Base-by-base conservation (phyloP, 2,113 vertebrate genomes). In the Hirundichthys speculiger region DNA sequence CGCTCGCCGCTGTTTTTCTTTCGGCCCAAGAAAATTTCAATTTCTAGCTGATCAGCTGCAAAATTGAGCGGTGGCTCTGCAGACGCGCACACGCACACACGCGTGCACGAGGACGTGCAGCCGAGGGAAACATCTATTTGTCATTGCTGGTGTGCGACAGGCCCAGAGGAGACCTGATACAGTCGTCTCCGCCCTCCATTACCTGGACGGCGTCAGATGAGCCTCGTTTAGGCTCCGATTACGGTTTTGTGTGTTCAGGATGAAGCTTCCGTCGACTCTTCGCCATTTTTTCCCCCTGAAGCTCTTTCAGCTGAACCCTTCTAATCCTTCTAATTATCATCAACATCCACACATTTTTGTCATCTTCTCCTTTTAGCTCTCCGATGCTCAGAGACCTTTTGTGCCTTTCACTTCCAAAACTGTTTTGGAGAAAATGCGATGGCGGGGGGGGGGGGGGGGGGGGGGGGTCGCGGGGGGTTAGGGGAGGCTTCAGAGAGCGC, bases 41-140 rank as follows among this genome's bases (percentile, higher is more conserved):
- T 85, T 88, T 85, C 89, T 87, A 62, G 73, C 66, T 79, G 77
- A 88, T 78, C 79, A 83, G 75, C 69, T 72, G 66, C 70, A 75
- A 84, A 83, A 82, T 77, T 79, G 66, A 87, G 45, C 66, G 62
- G 19, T 69, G 62, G 19, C 45, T 75, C 55, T 69, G 56, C 59
- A 50, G 47, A 59, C 27, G 46, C 18, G 21, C 63, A 45, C 39
- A 24, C 13, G 53, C 55, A 58, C 51, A 49, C 9, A 30, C 24
- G 53, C 42, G 20, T 50, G 66, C 2, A 19, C n/a, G 39, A 24
- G 12, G 14, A 56, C 8, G 54, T 16, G 25, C 1, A 40, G 46
- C 20, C 40, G 25, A 51, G 52, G 74, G 70, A 41, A 51, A 59
- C 27, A 48, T 49, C 22, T 63, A 52, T 83, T 80, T 83, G 55